phyloP scores from a whole-genome alignment of 2,888 invertebrate genomes.

The Limnephilus rhombicus region DNA sequence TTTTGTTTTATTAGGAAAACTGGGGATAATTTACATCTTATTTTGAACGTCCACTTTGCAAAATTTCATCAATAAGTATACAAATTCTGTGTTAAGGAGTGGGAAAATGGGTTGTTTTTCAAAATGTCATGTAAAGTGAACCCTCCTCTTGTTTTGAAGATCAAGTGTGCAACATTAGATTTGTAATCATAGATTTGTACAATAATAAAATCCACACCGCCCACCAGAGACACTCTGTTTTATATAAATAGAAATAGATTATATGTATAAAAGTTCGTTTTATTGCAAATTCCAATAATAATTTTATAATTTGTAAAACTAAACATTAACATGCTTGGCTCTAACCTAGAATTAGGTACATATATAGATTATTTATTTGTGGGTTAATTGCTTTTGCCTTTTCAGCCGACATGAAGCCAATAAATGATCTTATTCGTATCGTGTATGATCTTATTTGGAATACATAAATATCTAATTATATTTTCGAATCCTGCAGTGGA shows the following conservation, averaged over 20 bases:
- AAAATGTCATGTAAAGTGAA: too few species aligned
- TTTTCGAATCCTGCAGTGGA: not conserved
- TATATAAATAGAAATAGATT: not conserved
- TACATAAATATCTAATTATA: not conserved
- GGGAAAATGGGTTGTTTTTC: too few species aligned
- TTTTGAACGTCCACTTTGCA: too few species aligned
- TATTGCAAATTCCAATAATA: not conserved
- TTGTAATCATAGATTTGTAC: too few species aligned
- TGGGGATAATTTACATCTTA: not conserved
- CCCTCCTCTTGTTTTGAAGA: too few species aligned
- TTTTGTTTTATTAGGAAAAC: not conserved
- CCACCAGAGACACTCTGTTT: too few species aligned
- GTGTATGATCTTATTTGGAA: not conserved
- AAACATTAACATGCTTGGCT: not conserved
- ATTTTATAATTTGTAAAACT: not conserved
- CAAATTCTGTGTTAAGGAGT: too few species aligned
- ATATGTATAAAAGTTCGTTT: not conserved
- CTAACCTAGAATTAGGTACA: not conserved
- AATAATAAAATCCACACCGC: too few species aligned
- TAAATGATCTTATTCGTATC: not conserved
- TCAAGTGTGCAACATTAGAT: too few species aligned
- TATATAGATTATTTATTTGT: not conserved
- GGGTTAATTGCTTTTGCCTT: not conserved
- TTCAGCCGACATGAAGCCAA: not conserved
- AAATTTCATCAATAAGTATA: too few species aligned